Conservation (phyloP, 2,888 invertebrate genomes). For the Machimus rusticus region DNA sequence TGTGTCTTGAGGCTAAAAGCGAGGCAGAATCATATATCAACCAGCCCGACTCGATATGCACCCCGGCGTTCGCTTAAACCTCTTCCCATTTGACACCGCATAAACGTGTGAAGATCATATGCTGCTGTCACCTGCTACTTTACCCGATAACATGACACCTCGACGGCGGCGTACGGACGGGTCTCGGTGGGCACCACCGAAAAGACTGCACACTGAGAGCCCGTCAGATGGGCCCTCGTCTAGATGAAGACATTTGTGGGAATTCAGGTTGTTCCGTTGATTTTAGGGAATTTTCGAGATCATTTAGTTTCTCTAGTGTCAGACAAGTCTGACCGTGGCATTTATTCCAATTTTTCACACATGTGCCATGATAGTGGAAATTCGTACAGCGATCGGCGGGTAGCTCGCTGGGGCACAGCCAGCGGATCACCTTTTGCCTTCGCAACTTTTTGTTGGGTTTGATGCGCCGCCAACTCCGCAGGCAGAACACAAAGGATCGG, state of each 20-base stretch:
- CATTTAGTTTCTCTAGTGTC: constrained; percentile 46
- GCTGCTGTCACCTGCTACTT: constrained; percentile 51
- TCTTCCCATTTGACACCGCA: constrained; percentile 40
- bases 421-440: constrained; percentile 19
- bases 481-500: constrained; percentile 7
- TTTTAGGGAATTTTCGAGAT: constrained; percentile 42
- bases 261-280: constrained; percentile 18
- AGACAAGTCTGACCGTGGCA: constrained; percentile 21
- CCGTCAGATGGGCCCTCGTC: not conserved
- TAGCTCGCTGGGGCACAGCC: not conserved
- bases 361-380: constrained; percentile 48
- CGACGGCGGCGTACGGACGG: not conserved
- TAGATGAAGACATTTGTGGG: constrained; percentile 42
- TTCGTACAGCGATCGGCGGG: constrained; percentile 27
- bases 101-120: constrained; percentile 49
- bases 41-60: not conserved
- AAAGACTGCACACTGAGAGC: not conserved
- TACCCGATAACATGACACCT: constrained; percentile 49
- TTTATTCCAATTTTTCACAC: constrained; percentile 46
- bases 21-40: constrained; percentile 43
- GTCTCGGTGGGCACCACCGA: not conserved
- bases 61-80: constrained; percentile 21
- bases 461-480: not conserved
- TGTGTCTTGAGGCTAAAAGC: constrained; percentile 46
- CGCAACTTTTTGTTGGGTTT: constrained; percentile 30